Base-by-base conservation (phyloP, 2,113 vertebrate species). In the Chlamydotis undulata region DNA sequence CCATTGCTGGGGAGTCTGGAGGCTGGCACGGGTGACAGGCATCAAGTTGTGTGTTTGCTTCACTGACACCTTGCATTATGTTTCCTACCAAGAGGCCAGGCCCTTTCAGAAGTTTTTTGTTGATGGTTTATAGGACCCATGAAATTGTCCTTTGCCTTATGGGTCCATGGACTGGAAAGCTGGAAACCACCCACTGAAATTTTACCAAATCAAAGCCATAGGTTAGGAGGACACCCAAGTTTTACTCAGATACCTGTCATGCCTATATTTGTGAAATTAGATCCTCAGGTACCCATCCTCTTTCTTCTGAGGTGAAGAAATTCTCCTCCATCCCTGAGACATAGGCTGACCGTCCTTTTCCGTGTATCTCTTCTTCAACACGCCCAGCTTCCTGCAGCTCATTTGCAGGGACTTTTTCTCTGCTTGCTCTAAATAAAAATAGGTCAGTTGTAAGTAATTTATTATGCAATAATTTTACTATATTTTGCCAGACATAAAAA, bases 381-480 rank as follows among this genome's bases (percentile, higher is more conserved):
- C 63, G 12, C 39, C 89, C 12, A 6, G 12, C 79, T 89, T 84
- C 60, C 59, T 74, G 25, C 87, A 89, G 71, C 87, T 92, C 39
- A 88, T 90, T 78, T 93, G 83, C 81, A 80, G 64, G 85, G 35
- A 33, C 22, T 73, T 95, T 93, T 92, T 59, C 61, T 63, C 70
- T 63, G 25, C 65, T 85, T 87, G 57, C 45, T 76, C 61, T 92
- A 82, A 87, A 94, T 85, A 95, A 93, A 97, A 96, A 95, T 94
- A 94, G 92, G 89, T 86, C 87, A 84, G 35, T 91, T 94, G 86
- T 94, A 96, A 95, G 89, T 93, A 92, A 94, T 94, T 94, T 93
- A 93, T 96, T 88, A 95, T 86, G 78, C 0, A 2, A 78, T 86
- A 52, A 87, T 63, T 96, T 95, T 87, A 80, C 82, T 94, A 29